Evolutionary conservation across 1,140 invertebrate species (phyloP), one percentile per base, ranked within the genome.

Genomic region (Drosophila kikkawai): DNA sequence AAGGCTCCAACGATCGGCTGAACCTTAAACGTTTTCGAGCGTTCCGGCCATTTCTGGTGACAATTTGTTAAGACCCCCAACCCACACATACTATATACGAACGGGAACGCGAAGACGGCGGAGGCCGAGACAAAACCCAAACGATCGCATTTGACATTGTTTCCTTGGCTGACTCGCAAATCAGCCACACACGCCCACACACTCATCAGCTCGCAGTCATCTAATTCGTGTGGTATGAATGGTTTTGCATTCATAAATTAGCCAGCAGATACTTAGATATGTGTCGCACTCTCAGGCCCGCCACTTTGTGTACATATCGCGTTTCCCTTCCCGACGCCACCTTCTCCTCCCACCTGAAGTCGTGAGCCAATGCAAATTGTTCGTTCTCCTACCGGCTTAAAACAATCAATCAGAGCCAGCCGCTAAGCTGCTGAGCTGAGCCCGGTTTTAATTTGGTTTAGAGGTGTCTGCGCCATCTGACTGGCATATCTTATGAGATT

Each of bases 211-310:
- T 39, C 42, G 32, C 71, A 70, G 75, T 82, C 84, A 87, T 88
- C 84, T 87, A 87, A 88, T 87, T 88, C 75, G 78, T 75, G 76
- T 75, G 76, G 76, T 75, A 71, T 85, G 85, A 88, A 90, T 88
- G 84, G 63, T 79, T 79, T 85, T 90, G 86, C 85, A 90, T 88
- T 88, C 81, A 88, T 88, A 88, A 88, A 88, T 88, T 88, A 90
- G 81, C 81, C 64, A 67, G 29, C 79, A 59, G 56, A 64, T 75
- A 78, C 68, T 83, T 68, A 69, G 77, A 73, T 66, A 76, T 75
- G 74, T 85, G 65, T 77, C 82, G 63, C 81, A 73, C 61, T 84
- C 66, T 6, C 19, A 9, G 50, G 17, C 53, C 36, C 53, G 39
- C 39, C 44, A 61, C 32, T 45, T 41, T 61, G 13, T 50, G 22